phyloP scores from a whole-genome alignment of 2,888 invertebrate genomes.

The Hartigia nigra region DNA sequence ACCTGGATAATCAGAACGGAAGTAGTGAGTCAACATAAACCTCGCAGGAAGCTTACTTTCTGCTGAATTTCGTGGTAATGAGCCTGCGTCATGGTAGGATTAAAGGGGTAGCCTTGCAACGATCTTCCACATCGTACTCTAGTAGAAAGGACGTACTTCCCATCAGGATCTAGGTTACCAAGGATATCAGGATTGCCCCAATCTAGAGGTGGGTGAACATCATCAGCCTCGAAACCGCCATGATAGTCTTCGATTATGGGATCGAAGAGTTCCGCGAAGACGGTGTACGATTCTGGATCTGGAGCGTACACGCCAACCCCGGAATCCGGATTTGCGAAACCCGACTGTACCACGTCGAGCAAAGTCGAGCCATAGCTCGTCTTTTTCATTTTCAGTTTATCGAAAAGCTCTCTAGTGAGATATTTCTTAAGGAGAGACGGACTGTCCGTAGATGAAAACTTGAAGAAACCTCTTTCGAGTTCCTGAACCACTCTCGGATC shows the following conservation, averaged over 20 bases:
- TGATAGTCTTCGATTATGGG: constrained; percentile 78
- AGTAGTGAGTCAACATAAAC: neutral
- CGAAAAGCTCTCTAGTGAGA: constrained; percentile 64
- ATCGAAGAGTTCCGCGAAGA: constrained; percentile 75
- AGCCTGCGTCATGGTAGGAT: constrained; percentile 74
- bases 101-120: constrained; percentile 73
- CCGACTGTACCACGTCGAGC: constrained; percentile 75
- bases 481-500: constrained; percentile 57
- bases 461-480: constrained; percentile 68
- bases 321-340: constrained; percentile 75
- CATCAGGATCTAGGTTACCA: constrained; percentile 73
- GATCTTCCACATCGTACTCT: constrained; percentile 76
- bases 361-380: constrained; percentile 73
- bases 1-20: neutral
- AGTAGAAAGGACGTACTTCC: constrained; percentile 74
- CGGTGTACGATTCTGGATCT: constrained; percentile 75
- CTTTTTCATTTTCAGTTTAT: constrained; percentile 69
- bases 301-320: constrained; percentile 76
- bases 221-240: constrained; percentile 69
- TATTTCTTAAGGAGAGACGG: constrained; percentile 75
- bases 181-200: constrained; percentile 71
- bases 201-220: constrained; percentile 72
- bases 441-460: constrained; percentile 67
- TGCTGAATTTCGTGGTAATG: constrained; percentile 75
- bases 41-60: constrained; percentile 56